Base-by-base conservation (phyloP, 2,888 invertebrate species). In the Hypselothyrea guttata region DNA sequence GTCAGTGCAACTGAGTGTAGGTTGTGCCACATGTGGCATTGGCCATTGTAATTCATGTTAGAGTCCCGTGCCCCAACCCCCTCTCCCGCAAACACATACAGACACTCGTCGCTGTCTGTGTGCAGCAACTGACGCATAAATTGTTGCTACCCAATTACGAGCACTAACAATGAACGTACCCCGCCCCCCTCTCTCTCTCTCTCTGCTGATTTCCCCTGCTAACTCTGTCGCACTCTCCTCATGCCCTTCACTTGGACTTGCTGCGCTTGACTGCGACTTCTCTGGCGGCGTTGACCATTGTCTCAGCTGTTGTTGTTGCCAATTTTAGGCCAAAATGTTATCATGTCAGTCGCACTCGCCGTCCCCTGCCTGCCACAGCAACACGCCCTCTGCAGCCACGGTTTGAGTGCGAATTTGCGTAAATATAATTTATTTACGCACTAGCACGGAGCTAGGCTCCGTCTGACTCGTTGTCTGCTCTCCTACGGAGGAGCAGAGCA, bases 271-370 rank as follows among this genome's bases (percentile, higher is more conserved):
- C 57, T 64, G 53, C 67, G 45, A 46, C 52, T 22, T 22, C 22
- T 62, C 58, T 51, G 58, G 40, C 41, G 54, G 40, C 59, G 53
- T 56, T 56, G 67, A 51, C 56, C 69, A 71, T 69, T 71, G 72
- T 70, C 69, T 71, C 47, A 70, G 71, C 56, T 61, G 64, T 73
- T 76, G 66, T 82, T 83, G 86, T 81, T 82, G 82, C 84, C 84
- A 86, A 86, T 86, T 83, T 86, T 84, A 84, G 84, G 79, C 78
- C 79, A 84, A 77, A 81, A 84, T 82, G 81, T 81, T 81, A 84
- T 81, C 81, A 82, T 81, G 81, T 81, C 79, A 82, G 57, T 78
- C 72, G 82, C 84, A 81, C 22, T 22, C 22, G 38, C 18, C 18
- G 85, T 75, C 12, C 22, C 41, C 46, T 37, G 33, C 38, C 35